Evolutionary conservation across 2,797 vertebrate genomes (phyloP), one percentile per base, ranked within the genome.

Genomic region (Sebastes diploproa): DNA sequence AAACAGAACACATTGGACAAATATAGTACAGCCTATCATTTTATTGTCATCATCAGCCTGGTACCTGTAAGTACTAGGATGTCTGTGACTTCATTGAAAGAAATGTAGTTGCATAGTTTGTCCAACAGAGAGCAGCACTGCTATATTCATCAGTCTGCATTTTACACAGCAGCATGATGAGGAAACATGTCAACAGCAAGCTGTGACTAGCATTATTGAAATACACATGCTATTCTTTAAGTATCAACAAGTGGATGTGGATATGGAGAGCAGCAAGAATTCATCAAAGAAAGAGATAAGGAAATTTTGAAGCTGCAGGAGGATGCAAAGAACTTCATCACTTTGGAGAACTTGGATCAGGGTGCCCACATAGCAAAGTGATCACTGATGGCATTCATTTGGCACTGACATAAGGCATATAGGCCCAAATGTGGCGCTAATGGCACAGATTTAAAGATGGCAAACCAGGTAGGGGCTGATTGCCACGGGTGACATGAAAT

Each of bases 51-150:
- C 3, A 66, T 16, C 9, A 62, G 14, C n/a, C 20, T 30, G 6
- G 4, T 2, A 11, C 12, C 7, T 50, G 14, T 22, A 23, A 20
- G 7, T 6, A 16, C 14, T 2, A 34, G 12, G 1, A 59, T n/a
- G 25, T 16, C 3, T 30, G 32, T 61, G 18, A 25, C 4, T 29
- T 23, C 1, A 9, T 22, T 22, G 3, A 56, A 54, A 62, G 2
- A 23, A 27, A 38, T 90, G 86, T 75, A 77, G 11, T 77, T 75
- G 11, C 66, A 59, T 6, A 12, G 7, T 58, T 83, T 73, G 10
- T 72, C 89, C 92, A 13, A 58, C 75, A 92, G 92, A 88, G 84
- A 38, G 89, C 76, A 92, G 90, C 90, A 89, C 23, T 67, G 52
- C n/a, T 72, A 13, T 29, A 72, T 59, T 29, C 6, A 70, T 36